Evolutionary conservation across 1,140 invertebrate genomes (phyloP).

Genomic region (Macrosteles quadrilineatus): DNA sequence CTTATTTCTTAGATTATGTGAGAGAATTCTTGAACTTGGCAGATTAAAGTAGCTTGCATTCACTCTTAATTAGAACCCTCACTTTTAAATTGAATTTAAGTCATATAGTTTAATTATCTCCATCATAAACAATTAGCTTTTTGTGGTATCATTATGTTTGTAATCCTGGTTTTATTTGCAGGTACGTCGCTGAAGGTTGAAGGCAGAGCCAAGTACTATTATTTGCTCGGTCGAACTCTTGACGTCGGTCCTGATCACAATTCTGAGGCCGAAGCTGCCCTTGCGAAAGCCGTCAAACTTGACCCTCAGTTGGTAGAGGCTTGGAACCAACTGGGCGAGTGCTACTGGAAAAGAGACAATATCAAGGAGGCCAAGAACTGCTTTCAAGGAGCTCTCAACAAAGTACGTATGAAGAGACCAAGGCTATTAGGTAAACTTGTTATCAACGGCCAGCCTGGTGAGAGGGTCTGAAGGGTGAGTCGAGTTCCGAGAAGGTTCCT

Average conservation of each 20-base stretch:
- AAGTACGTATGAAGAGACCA: conserved; percentile 70
- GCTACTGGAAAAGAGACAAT: conserved; percentile 86
- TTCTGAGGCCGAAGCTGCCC: conserved; percentile 66
- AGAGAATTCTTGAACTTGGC: too few species aligned
- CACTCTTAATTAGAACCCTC: too few species aligned
- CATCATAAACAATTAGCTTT: too few species aligned
- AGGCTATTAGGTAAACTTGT: conserved; percentile 19
- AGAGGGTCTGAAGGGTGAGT: too few species aligned
- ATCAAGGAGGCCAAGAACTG: conserved; percentile 80
- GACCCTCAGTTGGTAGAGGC: conserved; percentile 79
- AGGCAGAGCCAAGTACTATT: conserved; percentile 66
- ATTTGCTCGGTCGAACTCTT: conserved; percentile 72
- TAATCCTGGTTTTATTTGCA: not conserved
- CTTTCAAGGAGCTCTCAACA: conserved; percentile 77
- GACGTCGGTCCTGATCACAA: conserved; percentile 73
- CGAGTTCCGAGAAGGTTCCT: too few species aligned
- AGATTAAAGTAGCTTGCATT: too few species aligned
- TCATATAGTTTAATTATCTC: too few species aligned
- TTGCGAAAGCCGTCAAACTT: conserved; percentile 83
- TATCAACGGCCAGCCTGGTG: too few species aligned
- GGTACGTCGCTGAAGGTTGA: not conserved
- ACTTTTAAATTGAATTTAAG: too few species aligned
- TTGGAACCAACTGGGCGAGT: conserved; percentile 89
- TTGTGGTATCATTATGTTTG: too few species aligned
- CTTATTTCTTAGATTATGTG: too few species aligned